Evolutionary conservation across 2,797 vertebrate species (phyloP).

Genomic region (Pelodytes ibericus): DNA sequence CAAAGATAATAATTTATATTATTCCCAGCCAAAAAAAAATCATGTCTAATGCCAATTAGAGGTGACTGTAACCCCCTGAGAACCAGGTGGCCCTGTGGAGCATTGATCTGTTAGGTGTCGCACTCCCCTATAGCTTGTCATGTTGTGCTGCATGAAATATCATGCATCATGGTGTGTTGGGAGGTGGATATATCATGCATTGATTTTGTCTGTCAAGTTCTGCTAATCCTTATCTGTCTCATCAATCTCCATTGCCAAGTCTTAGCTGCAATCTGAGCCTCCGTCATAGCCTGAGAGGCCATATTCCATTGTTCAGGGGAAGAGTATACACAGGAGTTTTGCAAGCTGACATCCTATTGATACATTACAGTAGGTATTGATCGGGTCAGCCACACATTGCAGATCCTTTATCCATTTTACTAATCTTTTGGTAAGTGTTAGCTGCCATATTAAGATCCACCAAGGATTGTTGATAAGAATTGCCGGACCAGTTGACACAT

Average conservation of each 20-base stretch:
- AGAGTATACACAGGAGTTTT: neutral
- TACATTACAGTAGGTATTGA: slow-evolving; percentile 26
- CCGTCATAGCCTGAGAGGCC: neutral
- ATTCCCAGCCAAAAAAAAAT: neutral
- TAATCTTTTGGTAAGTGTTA: slow-evolving; percentile 40
- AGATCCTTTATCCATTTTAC: slow-evolving; percentile 3
- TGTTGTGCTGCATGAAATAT: slow-evolving; percentile 35
- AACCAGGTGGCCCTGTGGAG: neutral
- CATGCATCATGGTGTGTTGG: slow-evolving; percentile 46
- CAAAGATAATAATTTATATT: no score
- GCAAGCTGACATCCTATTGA: slow-evolving; percentile 25
- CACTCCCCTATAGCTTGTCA: slow-evolving; percentile 9
- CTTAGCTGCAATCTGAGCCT: slow-evolving; percentile 36
- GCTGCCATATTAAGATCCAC: slow-evolving; percentile 29
- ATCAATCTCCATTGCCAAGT: slow-evolving; percentile 45
- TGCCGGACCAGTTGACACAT: slow-evolving; percentile 22
- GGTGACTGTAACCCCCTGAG: neutral
- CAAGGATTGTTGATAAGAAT: slow-evolving; percentile 18
- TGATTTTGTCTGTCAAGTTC: slow-evolving; percentile 51
- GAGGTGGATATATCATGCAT: slow-evolving; percentile 53
- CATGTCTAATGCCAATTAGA: neutral
- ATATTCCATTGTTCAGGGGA: neutral
- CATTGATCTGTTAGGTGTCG: slow-evolving; percentile 26
- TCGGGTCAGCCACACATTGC: slow-evolving; percentile 16
- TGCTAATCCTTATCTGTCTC: slow-evolving; percentile 53